Evolutionary conservation across 2,888 invertebrate species (phyloP), one percentile per base, ranked within the genome.

Genomic region (Hermaeophaga mercurialis): DNA sequence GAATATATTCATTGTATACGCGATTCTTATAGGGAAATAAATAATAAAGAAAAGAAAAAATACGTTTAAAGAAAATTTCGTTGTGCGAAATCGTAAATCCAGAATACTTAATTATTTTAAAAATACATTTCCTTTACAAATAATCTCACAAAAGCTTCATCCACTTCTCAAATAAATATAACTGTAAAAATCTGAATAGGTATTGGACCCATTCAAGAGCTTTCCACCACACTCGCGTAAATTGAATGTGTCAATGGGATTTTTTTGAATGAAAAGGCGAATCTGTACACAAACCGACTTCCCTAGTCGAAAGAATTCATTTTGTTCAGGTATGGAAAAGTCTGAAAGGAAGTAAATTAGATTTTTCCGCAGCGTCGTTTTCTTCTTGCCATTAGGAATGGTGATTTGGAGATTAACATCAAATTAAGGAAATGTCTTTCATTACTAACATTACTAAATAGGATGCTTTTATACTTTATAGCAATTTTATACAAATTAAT

Each of bases 161-260:
- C 34, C 33, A 38, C 43, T 28, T 33, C 44, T 28, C 34, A 44
- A 55, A 55, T 50, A 41, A 36, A 48, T 9, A 48, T 9, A 38
- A 53, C 31, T 26, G 50, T 28, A 43, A 36, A 58, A 46, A 49
- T 38, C 54, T 58, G 54, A 54, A 58, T 58, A 31, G 54, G 38
- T 36, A 34, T 36, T 26, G 19, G 43, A 43, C 36, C 43, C 31
- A 47, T 55, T 44, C 43, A 43, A 17, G 38, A 44, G 44, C 44
- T 41, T 12, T 11, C 48, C 47, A 49, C 55, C 65, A 70, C 70
- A 72, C 70, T 71, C 67, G 70, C 64, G 67, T 64, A 70, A 71
- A 73, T 72, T 70, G 72, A 72, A 73, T 70, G 71, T 70, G 73
- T 72, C 71, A 72, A 73, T 72, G 68, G 72, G 69, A 69, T 70